phyloP scores from a whole-genome alignment of 2,888 invertebrate genomes.

The Meteorus cinctellus region DNA sequence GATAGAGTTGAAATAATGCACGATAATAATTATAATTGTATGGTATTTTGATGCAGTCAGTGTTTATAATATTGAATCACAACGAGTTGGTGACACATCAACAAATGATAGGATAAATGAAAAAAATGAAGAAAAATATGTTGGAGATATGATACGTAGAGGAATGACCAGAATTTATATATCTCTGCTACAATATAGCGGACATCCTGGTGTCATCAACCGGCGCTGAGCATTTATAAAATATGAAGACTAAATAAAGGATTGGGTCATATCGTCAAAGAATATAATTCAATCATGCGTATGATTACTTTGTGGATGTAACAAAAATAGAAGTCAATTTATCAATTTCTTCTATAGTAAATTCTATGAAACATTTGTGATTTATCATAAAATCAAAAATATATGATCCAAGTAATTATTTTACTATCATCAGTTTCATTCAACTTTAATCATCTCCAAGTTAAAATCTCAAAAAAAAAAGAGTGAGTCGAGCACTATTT shows the following conservation, averaged over 20 bases:
- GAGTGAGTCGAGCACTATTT: too few relatives aligned
- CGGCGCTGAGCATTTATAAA: conserved; percentile 21
- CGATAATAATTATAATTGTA: too few relatives aligned
- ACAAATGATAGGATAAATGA: not conserved
- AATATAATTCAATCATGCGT: not conserved
- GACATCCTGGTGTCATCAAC: conserved; percentile 44
- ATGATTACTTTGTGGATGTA: not conserved
- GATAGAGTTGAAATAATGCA: not conserved
- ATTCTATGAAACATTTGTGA: too few relatives aligned
- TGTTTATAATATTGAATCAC: conserved; percentile 1
- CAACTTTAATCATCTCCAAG: too few relatives aligned
- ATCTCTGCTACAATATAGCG: conserved; percentile 27
- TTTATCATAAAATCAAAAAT: too few relatives aligned
- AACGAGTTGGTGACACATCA: not conserved
- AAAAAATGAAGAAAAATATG: conserved; percentile 1
- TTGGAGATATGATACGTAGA: conserved; percentile 7
- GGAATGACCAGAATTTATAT: conserved; percentile 25
- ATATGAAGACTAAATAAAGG: not conserved
- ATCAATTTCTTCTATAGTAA: too few relatives aligned
- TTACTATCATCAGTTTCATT: too few relatives aligned
- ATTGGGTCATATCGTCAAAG: not conserved
- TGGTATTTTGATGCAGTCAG: not conserved
- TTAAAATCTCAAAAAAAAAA: too few relatives aligned
- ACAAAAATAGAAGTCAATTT: too few relatives aligned
- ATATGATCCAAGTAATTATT: too few relatives aligned